Percentiles rank a stretch among this genome's conserved stretches.
Evolutionary conservation across 2,113 vertebrate species (phyloP).

Genomic region (Myotis brandtii): DNA sequence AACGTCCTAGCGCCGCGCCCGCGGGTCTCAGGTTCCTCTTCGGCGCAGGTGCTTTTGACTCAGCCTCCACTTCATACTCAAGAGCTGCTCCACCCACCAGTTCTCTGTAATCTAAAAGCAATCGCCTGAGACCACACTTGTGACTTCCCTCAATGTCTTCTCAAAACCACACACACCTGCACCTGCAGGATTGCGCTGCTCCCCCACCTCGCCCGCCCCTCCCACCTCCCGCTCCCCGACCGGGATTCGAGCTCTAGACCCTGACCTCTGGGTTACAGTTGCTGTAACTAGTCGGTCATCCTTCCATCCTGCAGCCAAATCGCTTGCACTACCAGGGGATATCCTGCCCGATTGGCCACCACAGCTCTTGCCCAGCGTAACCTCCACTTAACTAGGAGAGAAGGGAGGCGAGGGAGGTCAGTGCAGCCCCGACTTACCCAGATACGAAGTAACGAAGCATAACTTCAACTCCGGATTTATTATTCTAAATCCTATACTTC

Average conservation of each 20-base stretch:
- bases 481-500: not conserved
- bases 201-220: not conserved
- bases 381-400: not conserved
- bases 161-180: not conserved
- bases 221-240: not conserved
- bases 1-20: not conserved
- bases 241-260: not conserved
- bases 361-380: not conserved
- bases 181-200: not conserved
- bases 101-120: not conserved
- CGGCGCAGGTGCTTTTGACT: conserved; percentile 35
- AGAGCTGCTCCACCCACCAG: not conserved
- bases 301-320: not conserved
- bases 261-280: not conserved
- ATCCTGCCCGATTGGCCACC: not conserved
- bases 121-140: not conserved
- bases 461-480: not conserved
- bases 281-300: not conserved
- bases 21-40: conserved; percentile 47
- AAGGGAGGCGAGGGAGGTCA: not conserved
- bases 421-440: not conserved
- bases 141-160: too few species aligned
- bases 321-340: not conserved
- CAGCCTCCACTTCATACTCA: conserved; percentile 9
- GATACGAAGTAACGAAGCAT: not conserved